These are phyloP conservation scores for Acipenser oxyrinchus DNA, from an alignment of 2,797 vertebrate species.

Conservation along the genomic window DNA sequence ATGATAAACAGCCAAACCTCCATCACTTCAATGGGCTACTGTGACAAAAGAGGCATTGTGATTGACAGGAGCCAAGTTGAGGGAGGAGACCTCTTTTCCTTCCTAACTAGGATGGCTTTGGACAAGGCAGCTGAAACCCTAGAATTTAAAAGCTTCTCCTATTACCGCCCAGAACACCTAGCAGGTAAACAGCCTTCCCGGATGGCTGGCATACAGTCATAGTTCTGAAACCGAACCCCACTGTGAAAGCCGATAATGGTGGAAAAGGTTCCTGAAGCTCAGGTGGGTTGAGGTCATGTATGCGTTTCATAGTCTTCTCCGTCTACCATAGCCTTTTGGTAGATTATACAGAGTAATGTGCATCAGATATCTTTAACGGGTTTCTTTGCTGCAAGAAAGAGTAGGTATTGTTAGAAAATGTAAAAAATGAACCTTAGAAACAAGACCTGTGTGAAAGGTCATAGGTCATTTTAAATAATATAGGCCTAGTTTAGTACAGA, in stretches of 20 bases:
- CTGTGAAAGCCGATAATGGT: slow-evolving; percentile 45
- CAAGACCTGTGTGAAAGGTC: no score
- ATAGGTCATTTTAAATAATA: no score
- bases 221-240: slow-evolving; percentile 45
- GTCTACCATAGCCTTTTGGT: background rate
- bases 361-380: no score
- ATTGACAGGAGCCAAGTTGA: slow-evolving; percentile 46
- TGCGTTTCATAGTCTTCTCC: background rate
- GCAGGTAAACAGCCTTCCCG: slow-evolving; percentile 53
- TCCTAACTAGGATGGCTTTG: slow-evolving; percentile 38
- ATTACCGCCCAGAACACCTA: slow-evolving; percentile 50
- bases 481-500: no score
- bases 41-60: slow-evolving; percentile 51
- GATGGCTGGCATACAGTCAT: slow-evolving; percentile 38
- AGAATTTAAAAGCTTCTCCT: slow-evolving; percentile 57
- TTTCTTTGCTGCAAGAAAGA: background rate
- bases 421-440: no score
- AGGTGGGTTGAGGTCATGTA: slow-evolving; percentile 37
- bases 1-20: slow-evolving; percentile 45
- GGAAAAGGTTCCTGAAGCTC: slow-evolving; percentile 32
- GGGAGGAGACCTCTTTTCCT: slow-evolving; percentile 35
- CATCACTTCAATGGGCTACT: slow-evolving; percentile 33
- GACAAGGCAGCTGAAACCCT: slow-evolving; percentile 46
- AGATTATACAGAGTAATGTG: no score
- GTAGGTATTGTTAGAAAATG: no score